A percentile compares a stretch with the other conserved stretches of the same genome.
phyloP scores from a whole-genome alignment of 2,888 invertebrate species.

The Acrobasis repandana region DNA sequence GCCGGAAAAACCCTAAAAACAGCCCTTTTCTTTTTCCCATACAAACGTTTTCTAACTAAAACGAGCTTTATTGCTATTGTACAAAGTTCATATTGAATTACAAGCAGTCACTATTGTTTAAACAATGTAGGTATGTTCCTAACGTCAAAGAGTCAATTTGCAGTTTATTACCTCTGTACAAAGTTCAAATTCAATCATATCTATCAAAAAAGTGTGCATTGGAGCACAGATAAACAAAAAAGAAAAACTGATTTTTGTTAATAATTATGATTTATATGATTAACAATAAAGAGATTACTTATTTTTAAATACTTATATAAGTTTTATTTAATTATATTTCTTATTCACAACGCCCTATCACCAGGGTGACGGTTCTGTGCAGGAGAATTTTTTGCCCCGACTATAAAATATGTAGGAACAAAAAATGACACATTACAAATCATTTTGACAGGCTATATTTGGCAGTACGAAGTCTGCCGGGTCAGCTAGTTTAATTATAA shows the following conservation, averaged over 20 bases:
- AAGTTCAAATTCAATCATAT: no score
- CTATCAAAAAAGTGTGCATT: no score
- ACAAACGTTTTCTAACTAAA: no score
- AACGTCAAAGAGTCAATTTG: no score
- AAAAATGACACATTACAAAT: background rate
- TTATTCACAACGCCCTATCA: background rate
- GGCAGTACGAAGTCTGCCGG: background rate
- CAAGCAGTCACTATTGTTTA: no score
- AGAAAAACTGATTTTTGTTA: slow-evolving; percentile 4
- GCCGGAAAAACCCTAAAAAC: no score
- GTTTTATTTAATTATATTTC: slow-evolving; percentile 2
- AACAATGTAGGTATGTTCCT: no score
- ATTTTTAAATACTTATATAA: background rate
- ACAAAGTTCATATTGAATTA: no score
- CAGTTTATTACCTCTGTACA: no score
- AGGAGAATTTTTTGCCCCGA: background rate
- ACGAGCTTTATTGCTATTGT: no score
- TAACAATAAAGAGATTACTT: background rate
- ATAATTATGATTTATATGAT: background rate
- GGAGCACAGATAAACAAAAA: slow-evolving; percentile 10
- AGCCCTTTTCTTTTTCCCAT: no score
- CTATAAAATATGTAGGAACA: background rate
- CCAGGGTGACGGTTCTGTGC: background rate
- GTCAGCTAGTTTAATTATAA: slow-evolving; percentile 6
- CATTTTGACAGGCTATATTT: background rate